Evolutionary conservation across 2,888 invertebrate species (phyloP).

Genomic region (Drosophila cracens): DNA sequence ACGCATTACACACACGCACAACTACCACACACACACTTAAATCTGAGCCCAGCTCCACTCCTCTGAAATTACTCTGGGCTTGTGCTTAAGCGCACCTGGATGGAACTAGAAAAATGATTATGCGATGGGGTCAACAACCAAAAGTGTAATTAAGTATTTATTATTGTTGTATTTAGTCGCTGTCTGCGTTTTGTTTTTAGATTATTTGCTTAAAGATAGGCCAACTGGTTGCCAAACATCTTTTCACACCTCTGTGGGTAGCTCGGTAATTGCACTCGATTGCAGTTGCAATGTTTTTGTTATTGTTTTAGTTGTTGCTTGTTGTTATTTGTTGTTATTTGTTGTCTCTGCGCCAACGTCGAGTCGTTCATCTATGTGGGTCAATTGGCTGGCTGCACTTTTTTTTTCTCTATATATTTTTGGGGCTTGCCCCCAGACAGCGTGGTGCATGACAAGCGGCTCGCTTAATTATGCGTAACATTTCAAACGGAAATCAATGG

Average conservation of each 20-base stretch:
- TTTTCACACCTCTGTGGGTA: constrained; percentile 64
- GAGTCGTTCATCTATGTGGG: constrained; percentile 52
- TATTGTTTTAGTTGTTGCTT: constrained; percentile 8
- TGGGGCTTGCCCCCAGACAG: constrained; percentile 64
- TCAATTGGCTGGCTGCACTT: constrained; percentile 52
- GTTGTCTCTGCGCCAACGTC: constrained; percentile 30
- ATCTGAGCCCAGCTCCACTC: constrained; percentile 12
- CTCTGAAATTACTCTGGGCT: neutral
- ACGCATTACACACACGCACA: constrained; percentile 31
- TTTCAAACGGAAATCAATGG: constrained; percentile 56
- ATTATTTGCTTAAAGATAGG: constrained; percentile 1
- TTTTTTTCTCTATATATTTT: constrained; percentile 33
- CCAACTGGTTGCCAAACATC: constrained; percentile 51
- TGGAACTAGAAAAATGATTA: constrained; percentile 61
- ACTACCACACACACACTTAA: neutral
- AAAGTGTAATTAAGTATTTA: constrained; percentile 7
- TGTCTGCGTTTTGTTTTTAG: neutral
- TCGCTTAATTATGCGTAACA: constrained; percentile 77
- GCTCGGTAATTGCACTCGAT: constrained; percentile 29
- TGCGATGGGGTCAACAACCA: constrained; percentile 52
- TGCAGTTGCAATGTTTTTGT: constrained; percentile 33
- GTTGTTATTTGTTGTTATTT: constrained; percentile 1
- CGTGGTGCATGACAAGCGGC: constrained; percentile 52
- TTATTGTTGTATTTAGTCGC: neutral
- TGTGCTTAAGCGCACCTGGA: constrained; percentile 14